phyloP scores from a whole-genome alignment of 2,797 vertebrate genomes.

The Dendrocincla tyrannina region DNA sequence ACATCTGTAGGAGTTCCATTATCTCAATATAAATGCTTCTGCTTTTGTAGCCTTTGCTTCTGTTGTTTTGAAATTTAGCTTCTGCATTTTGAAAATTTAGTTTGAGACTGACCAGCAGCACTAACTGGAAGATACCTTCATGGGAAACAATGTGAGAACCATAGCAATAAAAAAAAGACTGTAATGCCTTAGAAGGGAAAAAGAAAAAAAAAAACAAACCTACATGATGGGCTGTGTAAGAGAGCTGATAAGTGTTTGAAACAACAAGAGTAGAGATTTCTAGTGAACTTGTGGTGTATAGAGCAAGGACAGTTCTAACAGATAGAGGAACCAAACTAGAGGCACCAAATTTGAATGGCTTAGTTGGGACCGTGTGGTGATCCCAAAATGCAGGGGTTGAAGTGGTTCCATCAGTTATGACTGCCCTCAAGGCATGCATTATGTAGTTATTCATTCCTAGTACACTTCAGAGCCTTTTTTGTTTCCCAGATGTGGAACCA shows the following conservation, averaged over 20 bases:
- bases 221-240: background rate
- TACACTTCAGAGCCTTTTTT: background rate
- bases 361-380: background rate
- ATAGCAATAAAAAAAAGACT: background rate
- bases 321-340: background rate
- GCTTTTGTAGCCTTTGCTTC: background rate
- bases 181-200: background rate
- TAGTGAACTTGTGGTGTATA: background rate
- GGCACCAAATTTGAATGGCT: background rate
- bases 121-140: background rate
- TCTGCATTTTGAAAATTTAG: background rate
- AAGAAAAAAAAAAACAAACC: no score
- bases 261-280: background rate
- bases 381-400: accelerated
- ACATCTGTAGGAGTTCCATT: background rate
- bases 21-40: background rate
- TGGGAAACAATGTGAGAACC: background rate
- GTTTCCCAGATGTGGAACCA: background rate
- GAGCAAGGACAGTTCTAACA: background rate
- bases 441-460: background rate
- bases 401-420: background rate
- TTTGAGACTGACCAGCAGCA: background rate
- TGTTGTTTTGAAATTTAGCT: background rate
- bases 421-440: background rate
- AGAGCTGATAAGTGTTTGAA: background rate